phyloP scores from a whole-genome alignment of 2,888 invertebrate species.

The Apeira syringaria region DNA sequence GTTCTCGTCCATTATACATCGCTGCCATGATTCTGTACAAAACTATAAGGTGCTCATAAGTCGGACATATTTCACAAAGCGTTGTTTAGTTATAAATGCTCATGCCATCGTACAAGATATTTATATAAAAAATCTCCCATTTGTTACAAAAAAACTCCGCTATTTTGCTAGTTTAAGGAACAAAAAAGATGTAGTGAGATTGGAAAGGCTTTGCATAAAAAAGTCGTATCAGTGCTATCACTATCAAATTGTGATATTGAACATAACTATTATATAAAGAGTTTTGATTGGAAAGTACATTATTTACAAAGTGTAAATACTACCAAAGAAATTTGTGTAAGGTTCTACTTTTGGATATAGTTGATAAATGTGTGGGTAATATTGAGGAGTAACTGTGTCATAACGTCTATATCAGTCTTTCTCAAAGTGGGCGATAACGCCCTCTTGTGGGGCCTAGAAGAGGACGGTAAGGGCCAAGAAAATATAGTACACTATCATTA shows the following conservation, averaged over 20 bases:
- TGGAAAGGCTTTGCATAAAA: background rate
- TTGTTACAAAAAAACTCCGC: too few species aligned
- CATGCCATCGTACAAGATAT: background rate
- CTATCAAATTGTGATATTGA: constrained; percentile 16
- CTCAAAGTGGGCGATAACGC: too few species aligned
- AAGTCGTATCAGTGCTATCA: background rate
- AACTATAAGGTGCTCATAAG: constrained; percentile 53
- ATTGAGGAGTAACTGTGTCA: constrained; percentile 9
- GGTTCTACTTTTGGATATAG: constrained; percentile 24
- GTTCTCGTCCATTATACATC: constrained; percentile 40
- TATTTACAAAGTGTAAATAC: constrained; percentile 56
- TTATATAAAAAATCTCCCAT: too few species aligned
- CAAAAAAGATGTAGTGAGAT: too few species aligned
- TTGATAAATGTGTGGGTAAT: constrained; percentile 12
- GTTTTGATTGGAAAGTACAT: constrained; percentile 38
- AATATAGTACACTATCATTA: too few species aligned
- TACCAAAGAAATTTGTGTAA: constrained; percentile 69
- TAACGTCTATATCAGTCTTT: background rate
- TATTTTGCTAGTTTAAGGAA: too few species aligned
- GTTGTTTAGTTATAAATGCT: too few species aligned
- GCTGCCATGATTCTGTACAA: constrained; percentile 67
- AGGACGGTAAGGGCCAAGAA: too few species aligned
- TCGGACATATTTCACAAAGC: constrained; percentile 32
- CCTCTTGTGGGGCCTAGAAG: too few species aligned
- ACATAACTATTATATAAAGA: constrained; percentile 24